Conservation (phyloP, 2,113 vertebrate species). For the Salvator merianae region DNA sequence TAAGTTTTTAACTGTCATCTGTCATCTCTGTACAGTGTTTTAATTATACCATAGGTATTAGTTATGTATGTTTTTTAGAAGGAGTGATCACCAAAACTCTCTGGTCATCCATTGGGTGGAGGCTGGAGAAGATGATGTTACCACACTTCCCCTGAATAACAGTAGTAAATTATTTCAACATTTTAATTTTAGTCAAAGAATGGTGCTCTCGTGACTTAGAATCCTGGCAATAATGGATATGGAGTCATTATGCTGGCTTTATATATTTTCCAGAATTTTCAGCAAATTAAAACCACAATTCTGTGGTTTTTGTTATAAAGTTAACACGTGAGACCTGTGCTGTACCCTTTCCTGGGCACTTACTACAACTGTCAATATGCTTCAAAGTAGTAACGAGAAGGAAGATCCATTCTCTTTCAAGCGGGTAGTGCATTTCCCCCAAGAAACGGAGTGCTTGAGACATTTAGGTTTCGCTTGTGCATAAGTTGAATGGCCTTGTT, state of each 20-base stretch:
- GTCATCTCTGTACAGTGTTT: conserved; percentile 96
- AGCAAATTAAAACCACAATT: no score
- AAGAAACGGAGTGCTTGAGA: conserved; percentile 57
- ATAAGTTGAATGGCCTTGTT: conserved; percentile 71
- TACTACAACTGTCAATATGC: conserved; percentile 46
- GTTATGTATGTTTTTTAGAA: conserved; percentile 92
- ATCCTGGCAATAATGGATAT: conserved; percentile 59
- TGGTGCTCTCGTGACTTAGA: conserved; percentile 58
- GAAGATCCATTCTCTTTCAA: conserved; percentile 48
- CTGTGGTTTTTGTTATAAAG: conserved; percentile 47
- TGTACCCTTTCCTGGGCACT: conserved; percentile 29
- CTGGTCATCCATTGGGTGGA: conserved; percentile 71
- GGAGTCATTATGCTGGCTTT: conserved; percentile 54
- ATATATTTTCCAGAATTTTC: conserved; percentile 25
- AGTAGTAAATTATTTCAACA: conserved; percentile 71
- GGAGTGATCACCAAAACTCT: conserved; percentile 80
- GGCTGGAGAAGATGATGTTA: conserved; percentile 68
- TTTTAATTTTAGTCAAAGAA: conserved; percentile 69
- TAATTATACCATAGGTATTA: conserved; percentile 99
- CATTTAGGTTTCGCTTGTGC: conserved; percentile 57
- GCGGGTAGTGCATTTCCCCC: conserved; percentile 44
- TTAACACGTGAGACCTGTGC: conserved; percentile 23
- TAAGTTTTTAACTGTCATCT: conserved; percentile 99
- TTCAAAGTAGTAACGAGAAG: conserved; percentile 48
- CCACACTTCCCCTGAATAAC: conserved; percentile 70